Percentiles rank a stretch among this genome's conserved stretches.
These are phyloP conservation scores for Otus sunia DNA, from an alignment of 2,113 vertebrate species.

Conservation along the genomic window DNA sequence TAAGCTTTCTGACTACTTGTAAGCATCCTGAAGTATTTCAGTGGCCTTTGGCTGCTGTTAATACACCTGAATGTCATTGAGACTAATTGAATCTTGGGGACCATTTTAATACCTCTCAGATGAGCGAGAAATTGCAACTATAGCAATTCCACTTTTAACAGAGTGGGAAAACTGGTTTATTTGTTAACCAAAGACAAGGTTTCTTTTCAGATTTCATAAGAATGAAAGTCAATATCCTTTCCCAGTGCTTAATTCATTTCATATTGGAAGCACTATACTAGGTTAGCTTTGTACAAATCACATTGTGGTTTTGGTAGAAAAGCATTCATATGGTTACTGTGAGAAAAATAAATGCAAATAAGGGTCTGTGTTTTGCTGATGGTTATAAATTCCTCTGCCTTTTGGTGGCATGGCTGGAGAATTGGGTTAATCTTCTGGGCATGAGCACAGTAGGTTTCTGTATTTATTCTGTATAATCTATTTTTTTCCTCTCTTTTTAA, in stretches of 20 bases:
- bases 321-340: background rate
- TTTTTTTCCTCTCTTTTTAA: conserved; percentile 23
- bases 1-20: background rate
- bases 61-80: background rate
- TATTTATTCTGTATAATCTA: conserved; percentile 22
- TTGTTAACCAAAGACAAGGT: background rate
- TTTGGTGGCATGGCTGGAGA: background rate
- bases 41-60: background rate
- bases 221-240: background rate
- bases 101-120: background rate
- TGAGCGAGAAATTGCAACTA: background rate
- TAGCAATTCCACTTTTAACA: background rate
- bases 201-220: background rate
- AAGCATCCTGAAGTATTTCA: background rate
- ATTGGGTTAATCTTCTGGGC: conserved; percentile 37
- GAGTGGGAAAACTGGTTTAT: background rate
- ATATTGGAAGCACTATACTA: background rate
- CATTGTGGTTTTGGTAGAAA: background rate
- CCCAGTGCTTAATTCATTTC: background rate
- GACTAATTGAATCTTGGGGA: background rate
- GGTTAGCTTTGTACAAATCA: conserved; percentile 30
- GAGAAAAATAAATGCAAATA: conserved; percentile 30
- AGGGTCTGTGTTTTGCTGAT: background rate
- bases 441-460: conserved; percentile 12
- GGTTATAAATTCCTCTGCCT: background rate